These are phyloP conservation scores for Lucilia cuprina DNA, from an alignment of 1,140 invertebrate genomes.

Conservation along the genomic window DNA sequence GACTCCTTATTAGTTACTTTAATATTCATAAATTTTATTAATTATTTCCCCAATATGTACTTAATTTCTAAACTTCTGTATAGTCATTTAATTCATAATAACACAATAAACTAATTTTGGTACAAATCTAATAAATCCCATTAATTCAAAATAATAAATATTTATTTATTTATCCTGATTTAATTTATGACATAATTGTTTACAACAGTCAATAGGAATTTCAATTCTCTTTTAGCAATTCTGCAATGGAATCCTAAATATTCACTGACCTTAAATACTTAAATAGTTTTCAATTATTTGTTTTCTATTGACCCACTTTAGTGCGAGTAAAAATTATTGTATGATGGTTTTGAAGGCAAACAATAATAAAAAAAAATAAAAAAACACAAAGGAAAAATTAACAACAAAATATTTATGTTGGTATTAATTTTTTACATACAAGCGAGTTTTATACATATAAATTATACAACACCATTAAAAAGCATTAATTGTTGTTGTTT, in stretches of 20 bases:
- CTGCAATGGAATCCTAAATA: background rate
- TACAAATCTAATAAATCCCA: background rate
- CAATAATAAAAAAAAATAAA: background rate
- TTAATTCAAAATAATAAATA: background rate
- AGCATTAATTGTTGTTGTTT: background rate
- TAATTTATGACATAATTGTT: background rate
- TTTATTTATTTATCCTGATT: background rate
- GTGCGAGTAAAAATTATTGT: too few species aligned
- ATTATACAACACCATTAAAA: background rate
- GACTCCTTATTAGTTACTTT: too few species aligned
- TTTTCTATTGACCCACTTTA: background rate
- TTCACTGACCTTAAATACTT: background rate
- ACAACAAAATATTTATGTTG: too few species aligned
- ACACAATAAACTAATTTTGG: background rate
- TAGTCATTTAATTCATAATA: background rate
- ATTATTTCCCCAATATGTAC: too few species aligned
- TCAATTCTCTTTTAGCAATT: background rate
- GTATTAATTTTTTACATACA: too few species aligned
- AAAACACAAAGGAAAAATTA: background rate
- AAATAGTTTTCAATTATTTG: background rate
- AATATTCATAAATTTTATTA: too few species aligned
- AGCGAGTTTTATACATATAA: background rate
- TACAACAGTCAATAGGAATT: background rate
- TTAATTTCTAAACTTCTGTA: too few species aligned
- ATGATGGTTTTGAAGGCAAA: too few species aligned